A percentile compares a stretch with the other conserved stretches of the same genome.
Evolutionary conservation across 1,140 invertebrate genomes (phyloP).

Genomic region (Papilio helenus): DNA sequence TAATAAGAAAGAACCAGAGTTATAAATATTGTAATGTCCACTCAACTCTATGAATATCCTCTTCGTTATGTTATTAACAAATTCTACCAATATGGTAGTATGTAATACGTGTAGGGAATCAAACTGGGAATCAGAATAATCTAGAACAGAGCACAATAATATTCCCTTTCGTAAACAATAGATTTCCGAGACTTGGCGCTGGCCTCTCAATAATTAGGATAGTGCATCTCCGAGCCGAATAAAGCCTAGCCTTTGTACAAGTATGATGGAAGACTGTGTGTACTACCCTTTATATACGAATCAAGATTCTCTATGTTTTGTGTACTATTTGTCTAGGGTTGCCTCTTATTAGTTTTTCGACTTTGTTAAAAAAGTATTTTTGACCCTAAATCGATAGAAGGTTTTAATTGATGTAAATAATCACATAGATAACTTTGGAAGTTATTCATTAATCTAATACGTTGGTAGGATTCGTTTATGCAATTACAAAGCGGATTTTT

Average conservation of each 20-base stretch:
- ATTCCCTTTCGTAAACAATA: slow-evolving; percentile 69
- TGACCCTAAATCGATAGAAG: not conserved
- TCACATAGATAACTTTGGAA: too few relatives aligned
- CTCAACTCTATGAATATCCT: not conserved
- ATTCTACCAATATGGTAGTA: not conserved
- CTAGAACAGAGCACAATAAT: slow-evolving; percentile 54
- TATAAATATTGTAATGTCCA: not conserved
- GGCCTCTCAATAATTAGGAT: slow-evolving; percentile 79
- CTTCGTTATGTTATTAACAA: slow-evolving; percentile 8
- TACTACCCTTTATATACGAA: slow-evolving; percentile 58
- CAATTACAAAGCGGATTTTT: too few relatives aligned
- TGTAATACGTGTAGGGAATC: slow-evolving; percentile 3
- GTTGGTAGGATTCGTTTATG: too few relatives aligned
- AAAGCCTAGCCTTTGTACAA: slow-evolving; percentile 73
- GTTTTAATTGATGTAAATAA: too few relatives aligned
- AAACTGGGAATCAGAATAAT: slow-evolving; percentile 46
- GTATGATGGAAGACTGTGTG: slow-evolving; percentile 57
- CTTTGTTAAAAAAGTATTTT: not conserved
- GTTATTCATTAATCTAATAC: too few relatives aligned
- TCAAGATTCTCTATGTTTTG: slow-evolving; percentile 67
- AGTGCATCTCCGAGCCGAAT: slow-evolving; percentile 76
- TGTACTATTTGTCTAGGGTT: slow-evolving; percentile 56
- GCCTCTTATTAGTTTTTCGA: slow-evolving; percentile 19
- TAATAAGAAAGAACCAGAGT: too few relatives aligned
- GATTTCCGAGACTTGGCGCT: slow-evolving; percentile 63